Evolutionary conservation across 2,113 vertebrate genomes (phyloP).

Genomic region (Cisticola juncidis): DNA sequence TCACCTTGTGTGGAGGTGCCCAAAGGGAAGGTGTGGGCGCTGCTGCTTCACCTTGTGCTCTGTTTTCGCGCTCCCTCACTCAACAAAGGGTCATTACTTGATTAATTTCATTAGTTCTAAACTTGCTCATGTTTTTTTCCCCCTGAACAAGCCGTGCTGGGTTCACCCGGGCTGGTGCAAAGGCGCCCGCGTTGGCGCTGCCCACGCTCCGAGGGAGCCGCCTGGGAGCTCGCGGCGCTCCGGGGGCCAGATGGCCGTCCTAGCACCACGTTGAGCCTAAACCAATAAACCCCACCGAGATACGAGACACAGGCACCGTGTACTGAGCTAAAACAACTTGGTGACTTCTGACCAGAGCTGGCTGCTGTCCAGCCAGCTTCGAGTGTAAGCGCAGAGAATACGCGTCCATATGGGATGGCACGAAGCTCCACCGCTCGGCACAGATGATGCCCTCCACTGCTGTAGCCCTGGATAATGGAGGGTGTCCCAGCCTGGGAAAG

Average conservation of each 20-base stretch:
- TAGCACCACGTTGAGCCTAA: background rate
- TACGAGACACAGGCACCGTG: constrained; percentile 1
- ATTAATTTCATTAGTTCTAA: background rate
- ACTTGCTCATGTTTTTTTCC: fast-evolving
- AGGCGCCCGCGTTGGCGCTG: background rate
- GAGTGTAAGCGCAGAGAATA: background rate
- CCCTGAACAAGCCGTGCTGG: fast-evolving
- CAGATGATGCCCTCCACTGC: constrained; percentile 51
- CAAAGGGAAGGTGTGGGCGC: background rate
- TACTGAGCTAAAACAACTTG: constrained; percentile 51
- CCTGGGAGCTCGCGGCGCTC: background rate
- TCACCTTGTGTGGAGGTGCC: background rate
- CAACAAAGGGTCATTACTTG: background rate
- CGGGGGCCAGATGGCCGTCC: constrained; percentile 43
- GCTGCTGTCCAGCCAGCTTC: constrained; percentile 53
- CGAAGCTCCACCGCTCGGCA: background rate
- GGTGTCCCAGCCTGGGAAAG: constrained; percentile 8
- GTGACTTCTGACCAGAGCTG: constrained; percentile 64
- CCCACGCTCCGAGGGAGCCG: constrained; percentile 28
- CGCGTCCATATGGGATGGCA: constrained; percentile 49
- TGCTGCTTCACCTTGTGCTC: fast-evolving
- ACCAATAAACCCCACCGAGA: constrained; percentile 28
- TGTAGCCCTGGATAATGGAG: constrained; percentile 4
- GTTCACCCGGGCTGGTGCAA: background rate
- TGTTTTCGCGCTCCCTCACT: fast-evolving